phyloP scores from a whole-genome alignment of 2,888 invertebrate genomes.

The Melikaiella ostensackeni region DNA sequence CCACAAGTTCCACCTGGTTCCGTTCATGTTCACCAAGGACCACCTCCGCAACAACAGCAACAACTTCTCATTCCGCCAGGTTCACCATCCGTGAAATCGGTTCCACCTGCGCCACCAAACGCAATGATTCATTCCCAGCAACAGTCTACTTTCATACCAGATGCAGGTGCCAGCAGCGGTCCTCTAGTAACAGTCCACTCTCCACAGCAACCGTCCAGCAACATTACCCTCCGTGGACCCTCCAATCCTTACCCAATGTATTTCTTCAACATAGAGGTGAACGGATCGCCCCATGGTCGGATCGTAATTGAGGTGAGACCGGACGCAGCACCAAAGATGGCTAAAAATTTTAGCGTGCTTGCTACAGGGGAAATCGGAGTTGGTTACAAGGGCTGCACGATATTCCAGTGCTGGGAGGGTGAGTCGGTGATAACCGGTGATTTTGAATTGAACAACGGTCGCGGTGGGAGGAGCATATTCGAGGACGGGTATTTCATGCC shows the following conservation, averaged over 20 bases:
- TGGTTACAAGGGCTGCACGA: constrained; percentile 88
- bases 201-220: constrained; percentile 72
- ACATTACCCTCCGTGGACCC: constrained; percentile 78
- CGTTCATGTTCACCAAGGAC: constrained; percentile 76
- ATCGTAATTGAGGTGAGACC: constrained; percentile 88
- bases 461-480: constrained; percentile 87
- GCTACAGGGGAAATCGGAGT: constrained; percentile 86
- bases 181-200: constrained; percentile 76
- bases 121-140: constrained; percentile 69
- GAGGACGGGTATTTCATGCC: constrained; percentile 89
- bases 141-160: constrained; percentile 70
- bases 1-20: constrained; percentile 69
- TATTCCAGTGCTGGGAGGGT: constrained; percentile 90
- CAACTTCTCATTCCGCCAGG: constrained; percentile 72
- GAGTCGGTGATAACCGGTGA: constrained; percentile 90
- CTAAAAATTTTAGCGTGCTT: constrained; percentile 86
- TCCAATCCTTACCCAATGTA: constrained; percentile 84
- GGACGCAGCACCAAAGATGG: constrained; percentile 89
- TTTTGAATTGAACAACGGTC: constrained; percentile 89
- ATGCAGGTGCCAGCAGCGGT: constrained; percentile 58
- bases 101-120: constrained; percentile 65
- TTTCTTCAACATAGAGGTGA: constrained; percentile 87
- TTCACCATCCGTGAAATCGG: constrained; percentile 71
- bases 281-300: constrained; percentile 84
- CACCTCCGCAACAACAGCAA: constrained; percentile 70